Conservation (phyloP, 2,888 invertebrate species). For the Yponomeuta cagnagella region DNA sequence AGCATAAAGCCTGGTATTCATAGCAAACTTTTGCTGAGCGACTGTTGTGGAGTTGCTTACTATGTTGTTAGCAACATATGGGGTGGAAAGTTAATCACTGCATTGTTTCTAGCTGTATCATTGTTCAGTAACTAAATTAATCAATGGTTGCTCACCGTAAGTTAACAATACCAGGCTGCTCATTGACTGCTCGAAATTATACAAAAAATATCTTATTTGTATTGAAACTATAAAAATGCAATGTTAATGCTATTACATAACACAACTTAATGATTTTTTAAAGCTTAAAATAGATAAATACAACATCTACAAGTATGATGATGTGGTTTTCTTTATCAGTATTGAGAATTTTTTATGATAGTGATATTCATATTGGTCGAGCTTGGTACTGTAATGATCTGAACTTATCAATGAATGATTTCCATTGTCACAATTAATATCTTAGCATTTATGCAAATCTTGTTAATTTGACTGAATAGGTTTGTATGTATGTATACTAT, state of each 20-base stretch:
- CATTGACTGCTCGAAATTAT: neutral
- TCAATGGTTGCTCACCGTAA: too few relatives aligned
- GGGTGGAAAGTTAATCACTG: too few relatives aligned
- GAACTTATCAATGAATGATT: conserved; percentile 32
- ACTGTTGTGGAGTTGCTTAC: too few relatives aligned
- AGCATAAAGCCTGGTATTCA: too few relatives aligned
- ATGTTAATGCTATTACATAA: neutral
- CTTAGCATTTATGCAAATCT: conserved; percentile 56
- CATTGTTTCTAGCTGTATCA: too few relatives aligned
- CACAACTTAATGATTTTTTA: neutral
- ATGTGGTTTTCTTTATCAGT: conserved; percentile 42
- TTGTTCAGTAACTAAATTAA: too few relatives aligned
- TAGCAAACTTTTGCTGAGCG: too few relatives aligned
- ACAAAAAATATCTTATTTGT: neutral
- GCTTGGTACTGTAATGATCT: conserved; percentile 34
- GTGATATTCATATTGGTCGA: neutral
- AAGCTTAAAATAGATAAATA: conserved; percentile 5
- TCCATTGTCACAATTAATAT: conserved; percentile 36
- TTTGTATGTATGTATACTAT: conserved; percentile 50
- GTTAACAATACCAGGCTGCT: neutral
- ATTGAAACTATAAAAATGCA: neutral
- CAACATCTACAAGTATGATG: conserved; percentile 34
- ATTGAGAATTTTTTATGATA: conserved; percentile 21
- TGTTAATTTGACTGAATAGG: conserved; percentile 62
- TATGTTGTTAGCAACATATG: too few relatives aligned